phyloP scores from a whole-genome alignment of 2,888 invertebrate species.

The Ischnus inquisitorius region DNA sequence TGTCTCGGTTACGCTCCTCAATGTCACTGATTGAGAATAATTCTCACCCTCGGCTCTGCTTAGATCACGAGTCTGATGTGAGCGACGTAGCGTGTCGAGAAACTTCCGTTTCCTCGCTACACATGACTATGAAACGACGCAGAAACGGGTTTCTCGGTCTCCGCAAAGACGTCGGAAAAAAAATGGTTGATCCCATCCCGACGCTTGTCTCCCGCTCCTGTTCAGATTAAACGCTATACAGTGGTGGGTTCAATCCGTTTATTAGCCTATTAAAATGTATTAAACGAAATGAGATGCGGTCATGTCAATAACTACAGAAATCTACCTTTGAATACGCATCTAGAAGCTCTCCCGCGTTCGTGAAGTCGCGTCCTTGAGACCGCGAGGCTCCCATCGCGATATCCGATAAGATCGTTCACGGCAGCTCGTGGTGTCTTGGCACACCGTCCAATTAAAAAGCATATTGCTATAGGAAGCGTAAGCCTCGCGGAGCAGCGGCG shows the following conservation, averaged over 20 bases:
- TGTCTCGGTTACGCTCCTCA: neutral
- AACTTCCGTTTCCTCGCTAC: conserved; percentile 15
- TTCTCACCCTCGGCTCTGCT: neutral
- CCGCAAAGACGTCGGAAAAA: neutral
- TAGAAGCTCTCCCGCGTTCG: neutral
- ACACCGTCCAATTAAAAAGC: conserved; percentile 72
- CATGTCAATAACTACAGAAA: neutral
- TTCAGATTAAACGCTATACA: neutral
- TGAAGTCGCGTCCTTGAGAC: conserved; percentile 58
- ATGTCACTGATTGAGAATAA: conserved; percentile 2
- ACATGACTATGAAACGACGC: neutral
- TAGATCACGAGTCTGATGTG: conserved; percentile 4
- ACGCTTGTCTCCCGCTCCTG: neutral
- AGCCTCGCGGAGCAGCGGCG: conserved; percentile 35
- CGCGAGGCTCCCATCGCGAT: conserved; percentile 39
- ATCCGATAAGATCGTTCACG: conserved; percentile 66
- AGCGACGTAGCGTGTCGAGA: conserved; percentile 17
- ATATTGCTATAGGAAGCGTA: conserved; percentile 29
- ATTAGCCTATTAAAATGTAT: neutral
- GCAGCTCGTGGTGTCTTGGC: conserved; percentile 54
- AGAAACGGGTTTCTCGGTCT: conserved; percentile 12
- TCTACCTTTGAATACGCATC: neutral
- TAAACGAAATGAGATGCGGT: neutral
- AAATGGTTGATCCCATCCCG: neutral
- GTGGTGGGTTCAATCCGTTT: neutral